Percentiles rank a stretch among this genome's conserved stretches.
phyloP scores from a whole-genome alignment of 2,888 invertebrate species.

The Oligia fasciuncula region DNA sequence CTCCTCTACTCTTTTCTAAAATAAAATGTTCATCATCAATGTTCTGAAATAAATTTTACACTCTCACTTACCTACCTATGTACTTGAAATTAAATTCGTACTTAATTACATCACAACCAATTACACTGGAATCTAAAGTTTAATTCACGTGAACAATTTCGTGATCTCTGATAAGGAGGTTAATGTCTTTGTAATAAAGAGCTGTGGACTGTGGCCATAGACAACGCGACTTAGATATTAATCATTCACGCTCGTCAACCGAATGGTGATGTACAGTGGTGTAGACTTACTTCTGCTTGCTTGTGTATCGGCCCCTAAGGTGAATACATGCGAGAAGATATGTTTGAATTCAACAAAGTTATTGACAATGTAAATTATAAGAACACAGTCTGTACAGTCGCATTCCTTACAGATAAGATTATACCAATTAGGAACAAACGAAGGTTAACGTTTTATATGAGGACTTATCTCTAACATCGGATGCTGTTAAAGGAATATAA shows the following conservation, averaged over 20 bases:
- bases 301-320: no score
- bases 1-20: not conserved
- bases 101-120: slow-evolving; percentile 18
- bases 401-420: slow-evolving; percentile 40
- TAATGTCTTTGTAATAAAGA: slow-evolving; percentile 51
- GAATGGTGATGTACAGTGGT: not conserved
- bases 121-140: slow-evolving; percentile 33
- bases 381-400: not conserved
- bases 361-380: not conserved
- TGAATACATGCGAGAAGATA: not conserved
- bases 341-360: not conserved
- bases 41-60: not conserved
- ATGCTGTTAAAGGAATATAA: slow-evolving; percentile 26
- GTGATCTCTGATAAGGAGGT: slow-evolving; percentile 42
- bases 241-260: slow-evolving; percentile 33
- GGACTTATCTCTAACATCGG: slow-evolving; percentile 27
- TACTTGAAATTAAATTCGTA: slow-evolving; percentile 21
- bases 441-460: slow-evolving; percentile 32
- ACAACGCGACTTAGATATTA: slow-evolving; percentile 4
- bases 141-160: slow-evolving; percentile 15
- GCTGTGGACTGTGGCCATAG: slow-evolving; percentile 1
- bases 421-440: slow-evolving; percentile 37
- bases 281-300: not conserved
- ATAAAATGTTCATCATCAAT: not conserved
- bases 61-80: no score